Evolutionary conservation across 2,888 invertebrate genomes (phyloP), one percentile per base, ranked within the genome.

Genomic region (Phasia obesa): DNA sequence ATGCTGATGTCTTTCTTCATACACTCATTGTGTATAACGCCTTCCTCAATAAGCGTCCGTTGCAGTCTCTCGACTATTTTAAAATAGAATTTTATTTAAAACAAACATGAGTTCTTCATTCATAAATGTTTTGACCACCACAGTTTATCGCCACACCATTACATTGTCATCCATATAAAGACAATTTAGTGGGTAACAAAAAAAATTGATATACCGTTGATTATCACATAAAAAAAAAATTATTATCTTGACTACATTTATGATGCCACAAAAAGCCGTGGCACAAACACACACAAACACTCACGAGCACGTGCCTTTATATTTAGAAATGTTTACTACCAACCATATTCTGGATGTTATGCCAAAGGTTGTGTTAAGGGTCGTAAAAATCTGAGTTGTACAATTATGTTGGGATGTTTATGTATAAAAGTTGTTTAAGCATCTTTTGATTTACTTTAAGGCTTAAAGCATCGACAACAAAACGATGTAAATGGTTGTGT

Each of bases 171-270:
- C 4, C 17, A 47, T 75, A 67, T 49, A 35, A 79, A 71, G 65
- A 79, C 75, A 83, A 79, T 83, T 83, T 75, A 71, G 75, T 83
- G 70, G 75, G 71, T 83, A 83, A 83, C 70, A 70, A 11, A 35
- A 35, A 9, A 35, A 11, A 82, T 65, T 79, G 75, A 65, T 75
- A 79, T 79, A 49, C 31, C 53, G 53, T 74, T 75, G 83, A 31
- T 83, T 83, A 83, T 67, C 67, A 71, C 79, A 79, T 67, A 83
- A 75, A 83, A 79, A n/a, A n/a, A n/a, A n/a, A n/a, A 83, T 79
- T 78, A 79, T 83, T 53, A 71, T 71, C 65, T 21, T 70, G 70
- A n/a, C 44, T 65, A 73, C 59, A 67, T 44, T 49, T 71, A 38
- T 19, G 35, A 59, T 53, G 49, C 44, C 65, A 49, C 49, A 49